Evolutionary conservation across 2,888 invertebrate species (phyloP), one percentile per base, ranked within the genome.

Genomic region (Operophtera brumata): DNA sequence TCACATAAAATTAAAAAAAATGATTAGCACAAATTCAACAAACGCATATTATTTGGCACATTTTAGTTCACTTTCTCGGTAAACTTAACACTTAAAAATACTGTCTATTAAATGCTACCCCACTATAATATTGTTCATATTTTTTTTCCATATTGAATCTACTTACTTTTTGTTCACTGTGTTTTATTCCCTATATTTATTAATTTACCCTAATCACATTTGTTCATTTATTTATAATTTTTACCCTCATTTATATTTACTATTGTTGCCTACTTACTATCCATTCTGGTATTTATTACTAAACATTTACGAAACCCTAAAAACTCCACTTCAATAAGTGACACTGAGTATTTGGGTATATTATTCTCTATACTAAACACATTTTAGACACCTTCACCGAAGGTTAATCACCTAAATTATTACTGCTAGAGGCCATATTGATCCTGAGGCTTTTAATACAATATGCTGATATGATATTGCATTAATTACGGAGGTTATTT

Each of bases 41-140:
- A 62, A 45, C 28, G 51, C 35, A 39, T 9, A 47, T 35, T 48
- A 57, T 47, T 66, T 66, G 62, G 66, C 64, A 66, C 65, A 37
- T 51, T 53, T 47, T 61, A 57, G 54, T 61, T 67, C 60, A 62
- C 56, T 47, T 54, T 51, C 32, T 26, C 37, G 11, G 11, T 20
- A 47, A 11, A 8, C 8, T 20, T 32, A 32, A 50, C 39, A 53
- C 30, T 39, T 54, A 47, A 44, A 40, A 48, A 47, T 59, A 57
- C 26, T 56, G 55, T 40, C 56, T 60, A 63, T 57, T 65, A 60
- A 65, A 61, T 66, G 61, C 58, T 62, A 60, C 39, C 34, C 12
- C 28, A 34, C 49, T 37, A 42, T 45, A 47, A 45, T 28, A 43
- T 57, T 57, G 47, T 57, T 54, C 49, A 59, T 54, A n/a, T 49